Percentiles rank a stretch among this genome's conserved stretches.
Evolutionary conservation across 2,888 invertebrate species (phyloP).

Genomic region (Malacosoma neustria): DNA sequence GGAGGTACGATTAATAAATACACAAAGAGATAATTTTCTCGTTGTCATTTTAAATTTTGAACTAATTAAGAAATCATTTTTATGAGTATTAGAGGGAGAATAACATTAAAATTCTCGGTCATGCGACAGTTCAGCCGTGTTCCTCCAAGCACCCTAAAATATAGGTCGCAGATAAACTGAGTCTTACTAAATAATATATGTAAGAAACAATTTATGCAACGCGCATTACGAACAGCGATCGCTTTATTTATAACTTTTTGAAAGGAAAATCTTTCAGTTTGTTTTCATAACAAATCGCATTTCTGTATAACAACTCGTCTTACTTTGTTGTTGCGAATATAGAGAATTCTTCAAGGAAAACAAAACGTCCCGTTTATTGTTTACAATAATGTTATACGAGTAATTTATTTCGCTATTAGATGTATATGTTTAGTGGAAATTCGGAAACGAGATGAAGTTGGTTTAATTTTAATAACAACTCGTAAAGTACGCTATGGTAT

Average conservation of each 20-base stretch:
- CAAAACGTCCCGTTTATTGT: neutral
- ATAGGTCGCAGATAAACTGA: slow-evolving; percentile 28
- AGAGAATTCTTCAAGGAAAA: neutral
- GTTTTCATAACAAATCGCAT: neutral
- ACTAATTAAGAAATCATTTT: slow-evolving; percentile 57
- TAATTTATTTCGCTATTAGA: too few species aligned
- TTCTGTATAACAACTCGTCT: neutral
- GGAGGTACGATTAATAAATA: too few species aligned
- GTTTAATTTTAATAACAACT: too few species aligned
- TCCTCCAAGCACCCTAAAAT: slow-evolving; percentile 23
- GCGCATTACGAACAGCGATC: neutral
- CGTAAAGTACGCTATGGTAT: too few species aligned
- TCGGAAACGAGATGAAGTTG: too few species aligned
- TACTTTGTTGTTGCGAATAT: neutral
- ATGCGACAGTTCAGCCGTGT: slow-evolving; percentile 47
- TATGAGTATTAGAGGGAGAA: slow-evolving; percentile 61
- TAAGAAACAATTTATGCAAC: slow-evolving; percentile 9
- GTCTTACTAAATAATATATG: slow-evolving; percentile 34
- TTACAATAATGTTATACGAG: too few species aligned
- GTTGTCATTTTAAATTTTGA: too few species aligned
- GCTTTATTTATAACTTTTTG: neutral
- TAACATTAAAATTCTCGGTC: slow-evolving; percentile 64
- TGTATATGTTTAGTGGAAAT: too few species aligned
- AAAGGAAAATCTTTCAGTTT: neutral
- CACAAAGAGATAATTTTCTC: too few species aligned